phyloP scores from a whole-genome alignment of 1,140 invertebrate species.

The Colletes latitarsis region DNA sequence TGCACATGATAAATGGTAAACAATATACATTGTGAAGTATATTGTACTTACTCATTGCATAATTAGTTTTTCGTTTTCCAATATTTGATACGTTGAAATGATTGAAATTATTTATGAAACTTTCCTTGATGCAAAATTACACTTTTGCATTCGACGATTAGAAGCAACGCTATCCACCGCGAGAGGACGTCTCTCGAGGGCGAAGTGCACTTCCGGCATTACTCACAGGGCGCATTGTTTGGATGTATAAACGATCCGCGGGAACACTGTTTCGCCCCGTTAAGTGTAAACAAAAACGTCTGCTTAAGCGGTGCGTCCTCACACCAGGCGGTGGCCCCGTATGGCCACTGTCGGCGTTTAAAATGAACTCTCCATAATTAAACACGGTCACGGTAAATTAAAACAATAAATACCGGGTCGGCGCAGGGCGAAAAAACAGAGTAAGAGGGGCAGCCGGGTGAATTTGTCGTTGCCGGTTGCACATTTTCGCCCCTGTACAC shows the following conservation, averaged over 20 bases:
- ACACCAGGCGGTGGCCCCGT: slow-evolving; percentile 26
- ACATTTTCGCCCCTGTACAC: slow-evolving; percentile 2
- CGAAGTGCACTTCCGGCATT: too few species aligned
- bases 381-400: slow-evolving; percentile 75
- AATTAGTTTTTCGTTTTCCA: too few species aligned
- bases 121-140: too few species aligned
- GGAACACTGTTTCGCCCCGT: background rate
- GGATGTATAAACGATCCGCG: slow-evolving; percentile 17
- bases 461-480: slow-evolving; percentile 62
- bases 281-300: slow-evolving; percentile 55
- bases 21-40: too few species aligned
- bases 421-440: slow-evolving; percentile 50
- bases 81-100: too few species aligned
- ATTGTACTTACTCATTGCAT: too few species aligned
- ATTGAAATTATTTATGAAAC: too few species aligned
- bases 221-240: background rate
- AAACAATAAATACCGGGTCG: slow-evolving; percentile 76
- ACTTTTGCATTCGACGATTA: background rate
- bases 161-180: background rate
- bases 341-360: slow-evolving; percentile 59
- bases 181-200: background rate
- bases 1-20: too few species aligned
- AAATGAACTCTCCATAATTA: slow-evolving; percentile 79
- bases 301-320: slow-evolving; percentile 42
- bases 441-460: background rate